Evolutionary conservation across 2,888 invertebrate genomes (phyloP).

Genomic region (Aspidiotus destructor): DNA sequence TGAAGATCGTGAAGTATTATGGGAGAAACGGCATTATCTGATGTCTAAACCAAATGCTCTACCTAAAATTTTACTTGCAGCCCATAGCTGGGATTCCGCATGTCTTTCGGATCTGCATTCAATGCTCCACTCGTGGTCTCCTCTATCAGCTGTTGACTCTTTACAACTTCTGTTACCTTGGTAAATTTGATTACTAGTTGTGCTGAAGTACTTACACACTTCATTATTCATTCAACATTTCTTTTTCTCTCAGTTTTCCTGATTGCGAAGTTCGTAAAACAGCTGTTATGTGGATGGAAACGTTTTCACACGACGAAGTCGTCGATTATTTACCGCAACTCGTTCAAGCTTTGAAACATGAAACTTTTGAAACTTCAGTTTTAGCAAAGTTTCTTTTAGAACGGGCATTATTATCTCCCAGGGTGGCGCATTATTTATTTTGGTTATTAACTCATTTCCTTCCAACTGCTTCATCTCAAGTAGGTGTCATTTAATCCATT

Average conservation of each 20-base stretch:
- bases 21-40: constrained; percentile 88
- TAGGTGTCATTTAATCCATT: constrained; percentile 41
- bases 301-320: constrained; percentile 75
- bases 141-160: constrained; percentile 76
- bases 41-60: constrained; percentile 72
- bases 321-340: constrained; percentile 88
- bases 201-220: background rate
- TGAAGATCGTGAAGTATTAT: constrained; percentile 69
- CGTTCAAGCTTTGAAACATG: constrained; percentile 79
- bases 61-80: constrained; percentile 71
- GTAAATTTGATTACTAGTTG: constrained; percentile 46
- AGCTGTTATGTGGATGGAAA: constrained; percentile 72
- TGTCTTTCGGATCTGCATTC: constrained; percentile 77
- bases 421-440: constrained; percentile 88
- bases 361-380: constrained; percentile 81
- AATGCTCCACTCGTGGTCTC: constrained; percentile 77
- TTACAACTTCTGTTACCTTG: constrained; percentile 85
- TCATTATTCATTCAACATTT: background rate
- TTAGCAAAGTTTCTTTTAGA: constrained; percentile 72
- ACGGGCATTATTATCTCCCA: constrained; percentile 71
- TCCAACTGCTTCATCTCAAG: constrained; percentile 71
- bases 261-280: constrained; percentile 76
- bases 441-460: constrained; percentile 82
- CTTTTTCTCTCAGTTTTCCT: constrained; percentile 59
- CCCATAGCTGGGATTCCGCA: constrained; percentile 85